Evolutionary conservation across 2,888 invertebrate genomes (phyloP), one percentile per base, ranked within the genome.

Genomic region (Apodemia duryi): DNA sequence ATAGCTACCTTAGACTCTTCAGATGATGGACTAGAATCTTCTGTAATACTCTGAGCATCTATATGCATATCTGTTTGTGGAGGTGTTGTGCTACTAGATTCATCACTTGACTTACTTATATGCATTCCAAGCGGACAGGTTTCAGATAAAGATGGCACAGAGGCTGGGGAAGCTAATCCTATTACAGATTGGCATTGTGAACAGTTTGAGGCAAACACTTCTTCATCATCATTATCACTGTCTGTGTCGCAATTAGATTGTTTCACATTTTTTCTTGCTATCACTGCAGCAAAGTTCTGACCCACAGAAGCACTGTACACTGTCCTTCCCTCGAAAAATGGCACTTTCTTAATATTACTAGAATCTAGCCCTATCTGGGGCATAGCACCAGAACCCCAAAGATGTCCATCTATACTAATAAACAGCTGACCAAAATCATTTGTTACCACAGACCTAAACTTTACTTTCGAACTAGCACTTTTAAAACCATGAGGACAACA

Each of bases 231-330:
- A 84, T 89, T 89, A 69, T 94, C 93, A 78, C 93, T 91, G 67
- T 94, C 94, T 54, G 93, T 94, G 72, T 95, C 94, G 77, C 92
- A 93, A 72, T 88, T 88, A 3, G 89, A 89, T 67, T 78, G 78
- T 72, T 83, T 87, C 11, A 92, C 93, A 80, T 92, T 92, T 80
- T 94, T 95, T 69, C 94, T 93, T n/a, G 94, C 94, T 74, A 96
- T 93, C 63, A 94, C 94, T 76, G 95, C 95, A 78, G 95, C 97
- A 92, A 95, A 97, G 77, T 96, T 94, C 67, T 93, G 92, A 6
- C 97, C 97, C 66, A 97, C 95, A 9, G 94, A 94, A 61, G 96
- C 93, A 78, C 94, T 94, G 63, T 95, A 93, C 32, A 97, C 93
- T 68, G 93, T 93, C 72, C 95, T 88, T 7, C 94, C 94, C 75